Percentiles rank a stretch among this genome's conserved stretches.
Conservation (phyloP, 2,797 vertebrate species). For the Cercopithecus hamlyni region DNA sequence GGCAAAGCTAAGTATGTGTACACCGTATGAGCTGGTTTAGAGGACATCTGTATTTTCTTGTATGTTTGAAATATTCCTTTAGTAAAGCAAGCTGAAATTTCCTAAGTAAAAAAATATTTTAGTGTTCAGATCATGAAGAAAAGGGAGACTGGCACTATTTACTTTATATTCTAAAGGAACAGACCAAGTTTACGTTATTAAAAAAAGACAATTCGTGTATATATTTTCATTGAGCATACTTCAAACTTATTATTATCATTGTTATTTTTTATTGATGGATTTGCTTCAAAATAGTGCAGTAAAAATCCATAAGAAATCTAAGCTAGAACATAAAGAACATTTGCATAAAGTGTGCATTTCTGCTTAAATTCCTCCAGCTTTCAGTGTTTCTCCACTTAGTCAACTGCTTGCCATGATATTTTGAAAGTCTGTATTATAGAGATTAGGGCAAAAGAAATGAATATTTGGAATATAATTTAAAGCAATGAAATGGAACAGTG, state of each 20-base stretch:
- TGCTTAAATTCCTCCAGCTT: not conserved
- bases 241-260: constrained; percentile 31
- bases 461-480: not conserved
- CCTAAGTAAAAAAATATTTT: not conserved
- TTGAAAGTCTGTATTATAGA: constrained; percentile 6
- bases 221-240: constrained; percentile 32
- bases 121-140: not conserved
- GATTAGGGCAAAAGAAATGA: not conserved
- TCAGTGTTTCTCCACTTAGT: not conserved
- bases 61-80: not conserved
- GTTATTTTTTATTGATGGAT: not conserved
- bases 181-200: not conserved
- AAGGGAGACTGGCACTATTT: not conserved
- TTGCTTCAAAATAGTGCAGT: not conserved
- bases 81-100: not conserved
- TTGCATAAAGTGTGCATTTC: not conserved
- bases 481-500: not conserved
- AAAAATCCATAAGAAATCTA: not conserved
- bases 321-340: not conserved
- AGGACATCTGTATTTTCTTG: not conserved
- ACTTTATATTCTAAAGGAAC: constrained; percentile 9
- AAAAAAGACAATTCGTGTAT: not conserved
- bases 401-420: not conserved
- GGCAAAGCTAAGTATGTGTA: not conserved
- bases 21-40: not conserved